A percentile compares a stretch with the other conserved stretches of the same genome.
These are phyloP conservation scores for Sebastes schlegelii DNA, from an alignment of 2,113 vertebrate genomes.

Conservation along the genomic window DNA sequence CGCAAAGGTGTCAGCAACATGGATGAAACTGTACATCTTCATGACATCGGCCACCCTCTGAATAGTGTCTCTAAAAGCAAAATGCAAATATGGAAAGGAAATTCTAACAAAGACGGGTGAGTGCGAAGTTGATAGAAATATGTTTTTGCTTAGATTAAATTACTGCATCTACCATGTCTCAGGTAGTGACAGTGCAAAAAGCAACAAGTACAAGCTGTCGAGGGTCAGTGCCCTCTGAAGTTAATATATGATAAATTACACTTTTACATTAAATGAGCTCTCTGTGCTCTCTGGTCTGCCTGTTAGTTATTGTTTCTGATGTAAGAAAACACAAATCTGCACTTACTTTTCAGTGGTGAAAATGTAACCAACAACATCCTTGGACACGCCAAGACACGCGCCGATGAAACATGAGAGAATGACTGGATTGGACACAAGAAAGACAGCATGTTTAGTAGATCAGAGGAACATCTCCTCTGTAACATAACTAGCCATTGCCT, in stretches of 20 bases:
- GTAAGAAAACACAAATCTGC: neutral
- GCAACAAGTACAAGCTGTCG: neutral
- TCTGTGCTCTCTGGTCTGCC: neutral
- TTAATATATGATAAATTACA: conserved; percentile 41
- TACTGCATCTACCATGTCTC: neutral
- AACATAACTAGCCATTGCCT: neutral
- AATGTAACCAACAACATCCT: conserved; percentile 86
- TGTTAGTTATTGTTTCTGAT: conserved; percentile 4
- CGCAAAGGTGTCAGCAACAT: conserved; percentile 70
- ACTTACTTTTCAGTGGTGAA: conserved; percentile 90
- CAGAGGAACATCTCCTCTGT: neutral
- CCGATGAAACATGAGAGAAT: conserved; percentile 80
- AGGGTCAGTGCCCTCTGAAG: neutral
- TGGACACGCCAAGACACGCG: conserved; percentile 72
- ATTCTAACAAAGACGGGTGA: neutral
- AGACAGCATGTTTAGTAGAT: neutral
- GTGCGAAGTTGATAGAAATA: neutral
- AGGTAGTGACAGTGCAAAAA: neutral
- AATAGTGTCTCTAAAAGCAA: conserved; percentile 72
- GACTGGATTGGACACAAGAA: conserved; percentile 74
- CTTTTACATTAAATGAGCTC: neutral
- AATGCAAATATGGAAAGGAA: neutral
- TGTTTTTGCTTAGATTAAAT: neutral
- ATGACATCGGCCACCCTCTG: conserved; percentile 72
- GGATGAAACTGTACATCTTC: conserved; percentile 69